phyloP scores from a whole-genome alignment of 2,113 vertebrate species.

The Trematomus loennbergii region DNA sequence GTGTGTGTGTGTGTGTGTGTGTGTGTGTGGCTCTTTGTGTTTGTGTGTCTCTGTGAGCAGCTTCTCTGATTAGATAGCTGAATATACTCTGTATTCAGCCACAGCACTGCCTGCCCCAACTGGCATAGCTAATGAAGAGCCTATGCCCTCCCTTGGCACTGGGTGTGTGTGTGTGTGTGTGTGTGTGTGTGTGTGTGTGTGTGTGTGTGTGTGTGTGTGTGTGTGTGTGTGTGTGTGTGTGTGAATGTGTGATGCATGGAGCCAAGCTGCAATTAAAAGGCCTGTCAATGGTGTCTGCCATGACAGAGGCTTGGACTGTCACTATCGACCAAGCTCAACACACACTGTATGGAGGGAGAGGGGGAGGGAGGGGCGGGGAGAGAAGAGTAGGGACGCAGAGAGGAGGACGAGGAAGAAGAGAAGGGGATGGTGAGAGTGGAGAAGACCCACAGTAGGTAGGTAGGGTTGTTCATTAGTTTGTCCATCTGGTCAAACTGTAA shows the following conservation, averaged over 20 bases:
- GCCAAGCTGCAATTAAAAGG: conserved; percentile 78
- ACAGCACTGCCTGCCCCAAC: conserved; percentile 40
- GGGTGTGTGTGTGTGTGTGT: conserved; percentile 34
- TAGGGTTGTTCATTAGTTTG: not conserved
- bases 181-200: conserved; percentile 34
- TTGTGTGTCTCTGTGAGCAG: conserved; percentile 30
- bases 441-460: not conserved
- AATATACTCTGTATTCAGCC: conserved; percentile 66
- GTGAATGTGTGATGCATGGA: conserved; percentile 62
- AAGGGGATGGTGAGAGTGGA: not conserved
- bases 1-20: conserved; percentile 8
- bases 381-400: not conserved
- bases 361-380: not conserved
- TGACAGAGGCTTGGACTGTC: conserved; percentile 64
- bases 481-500: not conserved
- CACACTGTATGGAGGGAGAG: conserved; percentile 18
- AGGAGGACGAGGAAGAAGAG: not conserved
- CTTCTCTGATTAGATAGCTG: conserved; percentile 51
- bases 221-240: conserved; percentile 36
- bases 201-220: conserved; percentile 44
- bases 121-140: conserved; percentile 73
- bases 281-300: conserved; percentile 68
- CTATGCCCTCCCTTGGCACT: conserved; percentile 48
- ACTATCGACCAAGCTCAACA: conserved; percentile 56
- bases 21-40: not conserved